Base-by-base conservation (phyloP, 2,113 vertebrate species). In the Nannobrachium achirus region DNA sequence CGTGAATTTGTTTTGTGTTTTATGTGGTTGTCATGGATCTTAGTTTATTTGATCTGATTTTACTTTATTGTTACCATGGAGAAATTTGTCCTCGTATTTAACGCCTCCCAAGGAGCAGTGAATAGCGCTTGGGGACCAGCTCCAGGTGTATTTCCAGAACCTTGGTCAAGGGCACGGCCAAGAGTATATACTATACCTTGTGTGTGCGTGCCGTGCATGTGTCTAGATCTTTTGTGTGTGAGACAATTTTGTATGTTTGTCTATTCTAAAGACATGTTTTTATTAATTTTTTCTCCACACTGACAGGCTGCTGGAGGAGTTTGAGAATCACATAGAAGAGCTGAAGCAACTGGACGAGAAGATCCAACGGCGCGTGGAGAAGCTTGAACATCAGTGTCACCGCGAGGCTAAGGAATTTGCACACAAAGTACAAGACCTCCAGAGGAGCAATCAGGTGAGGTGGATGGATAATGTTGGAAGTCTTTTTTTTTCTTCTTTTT, bases 391-490 rank as follows among this genome's bases (percentile, higher is more conserved):
- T 51, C 97, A 98, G 56, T 99, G 97, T 89, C 96, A 99, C 79
- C 96, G 96, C 56, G 98, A 99, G 91, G 97, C 96, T 19, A 99
- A 99, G 84, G 98, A 99, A 59, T 99, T 99, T 92, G 98, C 97
- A 67, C 97, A 93, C 90, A 99, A 99, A 91, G 98, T 99, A 3
- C 97, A 99, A 81, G 97, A 99, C 75, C 89, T 99, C 51, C 97
- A 99, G 79, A 96, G 96, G 87, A 98, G 97, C 92, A 99, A 99
- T 81, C 98, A 99, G 95, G 98, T 99, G 78, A 85, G 87, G 51
- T 71, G 5, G 19, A 14, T 4, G 38, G n/a, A 33, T 33, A 33
- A 33, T 33, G 25, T 33, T 33, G 6, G 25, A 33, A 4, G 6
- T 33, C 25, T 33, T 33, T n/a, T n/a, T n/a, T n/a, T n/a, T n/a